These are phyloP conservation scores for Porites divaricata DNA, from an alignment of 92 coral and sea anemone species.

Conservation along the genomic window DNA sequence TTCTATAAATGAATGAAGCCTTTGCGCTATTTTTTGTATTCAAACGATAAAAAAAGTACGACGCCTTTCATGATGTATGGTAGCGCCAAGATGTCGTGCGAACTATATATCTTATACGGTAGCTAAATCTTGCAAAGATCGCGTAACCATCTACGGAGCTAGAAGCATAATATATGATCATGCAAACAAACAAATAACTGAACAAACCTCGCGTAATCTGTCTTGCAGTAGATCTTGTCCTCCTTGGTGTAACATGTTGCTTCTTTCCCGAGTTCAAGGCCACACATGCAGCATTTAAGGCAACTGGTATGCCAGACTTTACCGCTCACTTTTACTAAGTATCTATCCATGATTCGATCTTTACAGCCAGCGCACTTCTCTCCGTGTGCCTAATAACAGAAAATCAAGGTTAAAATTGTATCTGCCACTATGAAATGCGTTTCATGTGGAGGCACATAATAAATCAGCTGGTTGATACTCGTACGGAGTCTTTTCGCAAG, in stretches of 20 bases:
- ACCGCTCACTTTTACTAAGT: conserved; percentile 96
- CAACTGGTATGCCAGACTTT: conserved; percentile 95
- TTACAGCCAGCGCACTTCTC: conserved; percentile 95
- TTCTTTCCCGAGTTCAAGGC: conserved; percentile 89
- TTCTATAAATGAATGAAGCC: not conserved
- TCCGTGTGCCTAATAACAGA: conserved; percentile 75
- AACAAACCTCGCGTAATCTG: conserved; percentile 93
- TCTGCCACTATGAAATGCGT: not conserved
- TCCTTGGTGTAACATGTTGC: conserved; percentile 99
- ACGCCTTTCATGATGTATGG: not conserved
- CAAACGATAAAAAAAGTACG: not conserved
- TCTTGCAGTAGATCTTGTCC: conserved; percentile 91
- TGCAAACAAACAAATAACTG: conserved; percentile 5
- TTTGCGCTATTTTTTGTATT: not conserved
- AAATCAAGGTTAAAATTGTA: not conserved
- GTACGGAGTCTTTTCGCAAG: not conserved
- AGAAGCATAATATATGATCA: conserved; percentile 13
- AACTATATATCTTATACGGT: not conserved
- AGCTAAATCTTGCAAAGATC: not conserved
- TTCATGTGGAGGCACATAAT: not conserved
- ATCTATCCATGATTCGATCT: conserved; percentile 88
- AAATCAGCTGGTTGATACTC: not conserved
- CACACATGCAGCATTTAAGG: conserved; percentile 89
- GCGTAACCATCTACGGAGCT: not conserved
- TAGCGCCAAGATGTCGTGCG: not conserved